Evolutionary conservation across 2,888 invertebrate genomes (phyloP), one percentile per base, ranked within the genome.

Genomic region (Myathropa florea): DNA sequence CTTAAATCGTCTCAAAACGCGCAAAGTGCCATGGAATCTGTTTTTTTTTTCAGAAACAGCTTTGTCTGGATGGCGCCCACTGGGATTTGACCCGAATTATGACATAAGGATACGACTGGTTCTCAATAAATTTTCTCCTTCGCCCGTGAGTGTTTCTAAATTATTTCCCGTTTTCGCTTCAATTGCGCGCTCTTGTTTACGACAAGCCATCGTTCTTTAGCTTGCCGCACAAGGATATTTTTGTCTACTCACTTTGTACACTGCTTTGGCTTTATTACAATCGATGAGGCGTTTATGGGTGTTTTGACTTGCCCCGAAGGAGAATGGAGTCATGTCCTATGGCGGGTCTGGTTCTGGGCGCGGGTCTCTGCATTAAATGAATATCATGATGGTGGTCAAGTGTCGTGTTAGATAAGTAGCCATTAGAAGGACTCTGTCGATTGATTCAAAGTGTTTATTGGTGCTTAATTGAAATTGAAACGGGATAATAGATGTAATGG

Each of bases 401-500:
- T 63, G 53, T 76, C 59, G 64, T 70, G 59, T 81, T 67, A 59
- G 63, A 73, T 82, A 85, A 82, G 77, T 68, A 85, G 72, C 68
- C 82, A 85, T 77, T 81, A 77, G 63, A 70, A 39, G 70, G 59
- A 61, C 78, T 71, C 60, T 82, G 83, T 71, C 55, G 78, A 82
- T 86, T 83, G 83, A 83, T 86, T 83, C 57, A 46, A 83, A 78
- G 73, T 61, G 78, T 86, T 73, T 78, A 82, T 82, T 70, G 85
- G 60, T 30, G 61, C 73, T 86, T 86, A 83, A 83, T 86, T 86
- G 83, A 75, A 86, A 71, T 83, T 75, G 75, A 75, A 75, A 36
- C 46, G 36, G 26, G 63, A 79, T 73, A 67, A 73, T 64, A 60
- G 33, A 23, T 64, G 78, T 30, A 26, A 30, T 53, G 67, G 70